phyloP scores from a whole-genome alignment of 2,888 invertebrate genomes.

The Zeuzera pyrina region DNA sequence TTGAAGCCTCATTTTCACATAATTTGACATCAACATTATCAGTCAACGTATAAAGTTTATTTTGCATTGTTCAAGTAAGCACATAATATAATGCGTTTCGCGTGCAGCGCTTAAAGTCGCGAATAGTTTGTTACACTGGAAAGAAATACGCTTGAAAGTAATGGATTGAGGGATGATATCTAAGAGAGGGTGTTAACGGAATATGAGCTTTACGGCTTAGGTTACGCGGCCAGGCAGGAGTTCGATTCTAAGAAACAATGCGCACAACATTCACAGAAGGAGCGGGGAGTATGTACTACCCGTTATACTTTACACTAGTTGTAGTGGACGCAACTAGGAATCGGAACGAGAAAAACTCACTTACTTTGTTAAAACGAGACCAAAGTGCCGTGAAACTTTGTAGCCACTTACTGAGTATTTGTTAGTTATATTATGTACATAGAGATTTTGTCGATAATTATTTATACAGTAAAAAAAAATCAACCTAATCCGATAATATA shows the following conservation, averaged over 20 bases:
- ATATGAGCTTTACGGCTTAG: not conserved
- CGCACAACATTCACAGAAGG: constrained; percentile 58
- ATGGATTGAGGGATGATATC: constrained; percentile 50
- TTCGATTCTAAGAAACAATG: constrained; percentile 65
- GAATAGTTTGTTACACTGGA: constrained; percentile 34
- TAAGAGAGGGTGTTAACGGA: constrained; percentile 20
- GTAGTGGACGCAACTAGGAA: constrained; percentile 56
- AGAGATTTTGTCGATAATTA: too few relatives aligned
- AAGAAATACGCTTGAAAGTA: constrained; percentile 42
- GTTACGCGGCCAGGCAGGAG: constrained; percentile 43
- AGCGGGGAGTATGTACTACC: constrained; percentile 47
- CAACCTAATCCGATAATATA: too few relatives aligned
- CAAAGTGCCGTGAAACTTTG: constrained; percentile 41
- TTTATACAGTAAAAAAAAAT: too few relatives aligned
- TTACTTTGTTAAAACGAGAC: constrained; percentile 58
- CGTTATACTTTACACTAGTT: constrained; percentile 45
- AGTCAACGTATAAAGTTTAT: constrained; percentile 7
- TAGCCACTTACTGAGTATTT: too few relatives aligned
- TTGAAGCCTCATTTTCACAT: constrained; percentile 44
- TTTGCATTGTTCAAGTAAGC: constrained; percentile 28
- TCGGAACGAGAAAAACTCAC: constrained; percentile 60
- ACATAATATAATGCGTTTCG: constrained; percentile 21
- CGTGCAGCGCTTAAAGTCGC: constrained; percentile 34
- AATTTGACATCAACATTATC: not conserved
- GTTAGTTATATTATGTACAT: too few relatives aligned